Base-by-base conservation (phyloP, 2,113 vertebrate genomes). In the Litocranius walleri region DNA sequence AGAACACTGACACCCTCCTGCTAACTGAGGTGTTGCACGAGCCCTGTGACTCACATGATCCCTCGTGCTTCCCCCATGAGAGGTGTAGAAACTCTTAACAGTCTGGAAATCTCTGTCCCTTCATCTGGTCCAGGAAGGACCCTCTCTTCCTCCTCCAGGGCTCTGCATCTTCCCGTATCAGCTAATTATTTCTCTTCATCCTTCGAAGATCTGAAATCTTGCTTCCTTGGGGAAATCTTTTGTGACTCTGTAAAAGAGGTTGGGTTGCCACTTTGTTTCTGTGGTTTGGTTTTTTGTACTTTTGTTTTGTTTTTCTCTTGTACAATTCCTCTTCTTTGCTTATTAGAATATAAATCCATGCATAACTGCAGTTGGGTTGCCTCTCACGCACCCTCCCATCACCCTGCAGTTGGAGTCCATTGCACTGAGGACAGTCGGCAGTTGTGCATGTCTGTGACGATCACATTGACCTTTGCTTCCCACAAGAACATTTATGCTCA, bases 1-100 rank as follows among this genome's bases (percentile, higher is more conserved):
- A 10, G 52, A 61, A 19, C 17, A 56, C 21, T 1, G 7, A 50
- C 36, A 5, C 2, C 5, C 21, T 77, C 6, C 2, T 7, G 14
- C 17, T 40, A 40, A 3, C 6, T 11, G 1, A 4, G 4, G 1
- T 6, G 45, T 57, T 43, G 16, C 4, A 13, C 4, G 0, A 54
- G 4, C 15, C 40, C 40, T 45, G 29, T 78, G 21, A 29, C 33
- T 14, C 33, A 5, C 23, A 15, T 54, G 36, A 33, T 19, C 29
- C 15, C 8, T 43, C 3, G 25, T 1, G 6, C 25, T 80, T 5
- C 12, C 23, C 11, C 14, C 5, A 14, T 0, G 3, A 50, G 33
- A 82, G 6, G 33, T 7, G 0, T 54, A 52, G 19, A 23, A n/a
- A 82, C 19, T 54, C 78, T 81, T 40, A 30, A 33, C 33, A 8